Evolutionary conservation across 2,888 invertebrate species (phyloP).

Genomic region (Agonopterix alstromeriana): DNA sequence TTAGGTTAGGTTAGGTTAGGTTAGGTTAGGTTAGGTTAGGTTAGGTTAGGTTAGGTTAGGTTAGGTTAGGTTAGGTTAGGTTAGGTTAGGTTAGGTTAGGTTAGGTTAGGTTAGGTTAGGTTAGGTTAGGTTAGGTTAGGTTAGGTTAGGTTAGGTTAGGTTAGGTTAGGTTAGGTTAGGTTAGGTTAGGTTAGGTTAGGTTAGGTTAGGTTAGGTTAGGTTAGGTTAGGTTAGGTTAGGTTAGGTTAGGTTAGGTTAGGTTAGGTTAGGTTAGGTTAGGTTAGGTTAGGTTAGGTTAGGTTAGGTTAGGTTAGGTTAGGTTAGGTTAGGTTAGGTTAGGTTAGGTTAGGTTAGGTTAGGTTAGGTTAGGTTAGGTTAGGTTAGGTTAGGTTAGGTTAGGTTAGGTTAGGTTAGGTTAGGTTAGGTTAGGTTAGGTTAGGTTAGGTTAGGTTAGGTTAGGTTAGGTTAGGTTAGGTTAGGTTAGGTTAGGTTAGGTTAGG

Average conservation of each 20-base stretch:
- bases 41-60: slow-evolving; percentile 9
- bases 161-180: slow-evolving; percentile 9
- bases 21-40: slow-evolving; percentile 11
- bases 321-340: slow-evolving; percentile 8
- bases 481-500: slow-evolving; percentile 9
- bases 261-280: slow-evolving; percentile 11
- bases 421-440: slow-evolving; percentile 18
- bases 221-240: slow-evolving; percentile 7
- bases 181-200: slow-evolving; percentile 16
- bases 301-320: slow-evolving; percentile 7
- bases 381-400: slow-evolving; percentile 16
- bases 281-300: slow-evolving; percentile 10
- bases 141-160: slow-evolving; percentile 8
- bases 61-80: slow-evolving; percentile 9
- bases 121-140: slow-evolving; percentile 9
- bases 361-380: slow-evolving; percentile 12
- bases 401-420: slow-evolving; percentile 6
- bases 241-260: slow-evolving; percentile 9
- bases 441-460: slow-evolving; percentile 16
- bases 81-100: slow-evolving; percentile 8
- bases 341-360: slow-evolving; percentile 8
- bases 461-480: slow-evolving; percentile 12
- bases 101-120: slow-evolving; percentile 7
- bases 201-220: slow-evolving; percentile 20
- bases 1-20: slow-evolving; percentile 17